Conservation (phyloP, 2,888 invertebrate genomes). For the Dolichomitus sp. region DNA sequence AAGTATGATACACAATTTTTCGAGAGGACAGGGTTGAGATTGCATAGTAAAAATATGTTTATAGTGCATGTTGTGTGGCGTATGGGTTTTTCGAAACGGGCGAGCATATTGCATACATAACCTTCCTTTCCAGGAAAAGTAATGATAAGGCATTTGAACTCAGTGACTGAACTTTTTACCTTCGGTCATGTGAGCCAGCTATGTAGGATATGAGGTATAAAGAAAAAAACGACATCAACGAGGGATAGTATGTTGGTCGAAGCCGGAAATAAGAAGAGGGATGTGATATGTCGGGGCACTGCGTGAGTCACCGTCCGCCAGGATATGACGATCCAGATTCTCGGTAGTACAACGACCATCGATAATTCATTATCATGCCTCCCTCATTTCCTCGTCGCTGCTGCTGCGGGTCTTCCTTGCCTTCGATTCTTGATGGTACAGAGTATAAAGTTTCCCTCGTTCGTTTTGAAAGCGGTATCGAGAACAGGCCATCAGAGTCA, state of each 20-base stretch:
- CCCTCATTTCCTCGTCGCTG: constrained; percentile 17
- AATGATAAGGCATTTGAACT: not conserved
- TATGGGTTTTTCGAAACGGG: not conserved
- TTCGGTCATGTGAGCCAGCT: not conserved
- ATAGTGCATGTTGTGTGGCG: not conserved
- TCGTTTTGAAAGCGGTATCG: not conserved
- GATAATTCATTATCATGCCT: constrained; percentile 54
- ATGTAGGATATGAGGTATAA: not conserved
- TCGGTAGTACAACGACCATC: constrained; percentile 38
- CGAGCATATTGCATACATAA: not conserved
- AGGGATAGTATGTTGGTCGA: constrained; percentile 11
- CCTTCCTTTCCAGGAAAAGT: not conserved
- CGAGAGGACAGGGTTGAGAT: not conserved
- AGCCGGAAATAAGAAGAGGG: constrained; percentile 32
- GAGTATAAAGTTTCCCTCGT: constrained; percentile 48
- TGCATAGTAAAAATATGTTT: not conserved
- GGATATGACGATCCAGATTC: constrained; percentile 59
- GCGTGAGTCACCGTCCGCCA: constrained; percentile 51
- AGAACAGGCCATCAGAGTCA: not conserved
- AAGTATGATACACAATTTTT: not conserved
- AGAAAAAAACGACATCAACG: not conserved
- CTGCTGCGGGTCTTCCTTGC: constrained; percentile 51
- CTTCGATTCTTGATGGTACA: constrained; percentile 27
- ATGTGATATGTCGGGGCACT: constrained; percentile 8
- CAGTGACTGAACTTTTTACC: not conserved